These are phyloP conservation scores for Plebejus anna DNA, from an alignment of 2,888 invertebrate species.

Conservation along the genomic window DNA sequence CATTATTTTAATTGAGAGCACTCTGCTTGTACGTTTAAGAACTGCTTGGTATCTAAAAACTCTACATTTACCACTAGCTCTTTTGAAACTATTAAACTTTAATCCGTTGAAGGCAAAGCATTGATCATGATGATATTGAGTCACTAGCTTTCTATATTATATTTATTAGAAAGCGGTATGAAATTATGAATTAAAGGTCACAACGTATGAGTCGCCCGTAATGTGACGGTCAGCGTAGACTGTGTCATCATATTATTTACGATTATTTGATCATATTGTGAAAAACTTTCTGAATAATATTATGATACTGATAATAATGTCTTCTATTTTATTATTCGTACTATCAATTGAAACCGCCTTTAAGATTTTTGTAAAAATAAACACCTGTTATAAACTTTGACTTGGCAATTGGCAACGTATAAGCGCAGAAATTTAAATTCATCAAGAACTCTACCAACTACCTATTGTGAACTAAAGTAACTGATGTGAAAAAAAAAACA, in stretches of 20 bases:
- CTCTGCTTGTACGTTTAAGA: background rate
- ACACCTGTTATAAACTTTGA: no score
- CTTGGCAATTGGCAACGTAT: no score
- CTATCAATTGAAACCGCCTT: no score
- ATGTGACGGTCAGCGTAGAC: background rate
- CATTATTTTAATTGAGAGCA: background rate
- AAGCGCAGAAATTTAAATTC: background rate
- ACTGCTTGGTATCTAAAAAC: background rate
- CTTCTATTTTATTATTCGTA: background rate
- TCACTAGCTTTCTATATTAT: slow-evolving; percentile 16
- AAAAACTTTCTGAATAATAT: background rate
- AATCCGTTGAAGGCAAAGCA: background rate
- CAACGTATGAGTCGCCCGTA: background rate
- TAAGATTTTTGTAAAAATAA: no score
- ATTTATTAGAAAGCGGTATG: slow-evolving; percentile 21
- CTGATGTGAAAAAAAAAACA: background rate
- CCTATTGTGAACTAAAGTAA: background rate
- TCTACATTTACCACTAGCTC: background rate
- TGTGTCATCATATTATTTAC: background rate
- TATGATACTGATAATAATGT: background rate
- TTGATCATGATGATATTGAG: background rate
- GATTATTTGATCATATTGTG: background rate
- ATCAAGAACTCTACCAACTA: background rate
- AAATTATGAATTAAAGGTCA: slow-evolving; percentile 16
- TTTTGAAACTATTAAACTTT: no score